A percentile compares a stretch with the other conserved stretches of the same genome.
These are phyloP conservation scores for Oceanodroma leucorhoa DNA, from an alignment of 2,797 vertebrate genomes.

Conservation along the genomic window DNA sequence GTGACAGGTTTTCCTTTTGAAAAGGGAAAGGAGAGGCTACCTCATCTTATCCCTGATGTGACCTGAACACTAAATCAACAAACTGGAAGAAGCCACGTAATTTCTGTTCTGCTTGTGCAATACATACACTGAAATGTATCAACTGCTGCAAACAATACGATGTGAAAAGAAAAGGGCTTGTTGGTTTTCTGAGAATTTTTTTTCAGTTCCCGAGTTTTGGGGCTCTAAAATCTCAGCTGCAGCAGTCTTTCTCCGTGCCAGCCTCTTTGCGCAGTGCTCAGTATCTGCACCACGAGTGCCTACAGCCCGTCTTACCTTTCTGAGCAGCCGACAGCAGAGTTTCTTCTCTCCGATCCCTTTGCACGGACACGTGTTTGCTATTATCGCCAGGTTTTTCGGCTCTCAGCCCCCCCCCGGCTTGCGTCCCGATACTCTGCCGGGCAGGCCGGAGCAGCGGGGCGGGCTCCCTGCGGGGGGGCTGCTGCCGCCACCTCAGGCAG, in stretches of 20 bases:
- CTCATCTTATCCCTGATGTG: rapidly evolving
- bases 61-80: neutral
- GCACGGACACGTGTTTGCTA: slow-evolving; percentile 68
- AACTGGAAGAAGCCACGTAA: neutral
- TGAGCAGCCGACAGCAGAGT: slow-evolving; percentile 73
- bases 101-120: neutral
- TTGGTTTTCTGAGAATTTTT: rapidly evolving
- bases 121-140: rapidly evolving
- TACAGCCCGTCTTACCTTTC: slow-evolving; percentile 78
- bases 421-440: slow-evolving; percentile 47
- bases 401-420: neutral
- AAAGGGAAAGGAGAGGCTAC: neutral
- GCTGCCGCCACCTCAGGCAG: neutral
- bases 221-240: neutral
- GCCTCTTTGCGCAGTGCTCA: rapidly evolving
- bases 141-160: neutral
- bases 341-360: slow-evolving; percentile 49
- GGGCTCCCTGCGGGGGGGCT: neutral
- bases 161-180: neutral
- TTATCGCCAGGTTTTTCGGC: slow-evolving; percentile 5
- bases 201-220: neutral
- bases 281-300: rapidly evolving
- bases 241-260: rapidly evolving
- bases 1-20: rapidly evolving
- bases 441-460: neutral